phyloP scores from a whole-genome alignment of 2,797 vertebrate species.

The Tapera naevia region DNA sequence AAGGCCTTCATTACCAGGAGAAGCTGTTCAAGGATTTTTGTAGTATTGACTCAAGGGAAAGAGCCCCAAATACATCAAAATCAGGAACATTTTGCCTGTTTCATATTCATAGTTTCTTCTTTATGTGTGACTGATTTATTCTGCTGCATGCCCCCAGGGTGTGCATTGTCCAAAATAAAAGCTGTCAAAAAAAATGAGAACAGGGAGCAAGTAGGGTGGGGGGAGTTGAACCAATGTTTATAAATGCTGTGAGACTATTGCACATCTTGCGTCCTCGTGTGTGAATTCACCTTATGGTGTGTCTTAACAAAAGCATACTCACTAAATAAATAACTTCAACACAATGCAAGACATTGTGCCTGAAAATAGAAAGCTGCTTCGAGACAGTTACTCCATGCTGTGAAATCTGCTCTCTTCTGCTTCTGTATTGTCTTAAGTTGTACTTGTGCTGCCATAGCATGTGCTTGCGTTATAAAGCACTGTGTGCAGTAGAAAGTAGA shows the following conservation, averaged over 20 bases:
- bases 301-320: not conserved
- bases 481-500: not conserved
- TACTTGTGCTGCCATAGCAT: not conserved
- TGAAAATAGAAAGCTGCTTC: constrained; percentile 29
- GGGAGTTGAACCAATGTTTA: not conserved
- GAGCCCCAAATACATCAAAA: constrained; percentile 38
- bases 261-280: not conserved
- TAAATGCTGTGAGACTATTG: constrained; percentile 1
- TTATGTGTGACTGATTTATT: constrained; percentile 66
- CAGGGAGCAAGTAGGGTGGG: not conserved
- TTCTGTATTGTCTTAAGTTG: not conserved
- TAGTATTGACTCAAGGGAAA: constrained; percentile 47
- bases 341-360: not conserved
- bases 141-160: constrained; percentile 36
- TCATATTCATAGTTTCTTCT: constrained; percentile 61
- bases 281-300: constrained; percentile 25
- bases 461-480: not conserved
- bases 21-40: constrained; percentile 43
- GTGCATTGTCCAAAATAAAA: constrained; percentile 66
- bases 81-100: constrained; percentile 38
- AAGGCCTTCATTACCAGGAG: constrained; percentile 47
- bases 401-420: constrained; percentile 5
- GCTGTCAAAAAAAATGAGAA: constrained; percentile 50
- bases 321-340: not conserved
- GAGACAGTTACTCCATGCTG: constrained; percentile 1